Evolutionary conservation across 2,113 vertebrate genomes (phyloP), one percentile per base, ranked within the genome.

Genomic region (Numida meleagris): DNA sequence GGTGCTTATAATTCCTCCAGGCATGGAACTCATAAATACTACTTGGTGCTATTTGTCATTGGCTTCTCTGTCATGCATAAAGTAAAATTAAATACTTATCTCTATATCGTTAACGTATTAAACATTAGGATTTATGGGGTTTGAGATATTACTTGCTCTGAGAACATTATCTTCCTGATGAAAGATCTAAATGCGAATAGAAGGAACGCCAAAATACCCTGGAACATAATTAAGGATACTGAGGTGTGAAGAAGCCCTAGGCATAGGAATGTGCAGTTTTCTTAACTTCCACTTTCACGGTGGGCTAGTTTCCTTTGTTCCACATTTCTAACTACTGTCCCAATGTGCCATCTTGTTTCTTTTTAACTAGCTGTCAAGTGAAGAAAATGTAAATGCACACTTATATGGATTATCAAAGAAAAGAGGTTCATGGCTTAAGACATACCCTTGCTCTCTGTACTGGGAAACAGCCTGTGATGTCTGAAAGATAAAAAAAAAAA

Each of bases 21-120:
- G 96, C 95, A 51, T 96, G 90, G 78, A 93, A 93, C 93, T 95
- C 95, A 93, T 97, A 96, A 95, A 97, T 96, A 97, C 70, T 96
- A 93, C 89, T 82, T 85, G 51, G 77, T 92, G 81, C 81, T 96
- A 94, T 96, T 96, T 96, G 95, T 96, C 93, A 96, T 92, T 97
- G 90, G 92, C 90, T 89, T 84, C 88, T 95, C 96, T 96, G 94
- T 96, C 96, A 95, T 91, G 91, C 90, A 89, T 91, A 95, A 94
- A 92, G 71, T 74, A 85, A 93, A 96, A 97, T 91, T 94, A 97
- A 96, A 95, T 90, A 93, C 83, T 96, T 97, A 97, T 97, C 97
- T 97, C 86, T 96, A 70, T 94, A 96, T 96, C 88, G 38, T 95
- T 96, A 95, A 92, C 62, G 58, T 89, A 94, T 94, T 96, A 96